Evolutionary conservation across 2,797 vertebrate genomes (phyloP), one percentile per base, ranked within the genome.

Genomic region (Argentina silus): DNA sequence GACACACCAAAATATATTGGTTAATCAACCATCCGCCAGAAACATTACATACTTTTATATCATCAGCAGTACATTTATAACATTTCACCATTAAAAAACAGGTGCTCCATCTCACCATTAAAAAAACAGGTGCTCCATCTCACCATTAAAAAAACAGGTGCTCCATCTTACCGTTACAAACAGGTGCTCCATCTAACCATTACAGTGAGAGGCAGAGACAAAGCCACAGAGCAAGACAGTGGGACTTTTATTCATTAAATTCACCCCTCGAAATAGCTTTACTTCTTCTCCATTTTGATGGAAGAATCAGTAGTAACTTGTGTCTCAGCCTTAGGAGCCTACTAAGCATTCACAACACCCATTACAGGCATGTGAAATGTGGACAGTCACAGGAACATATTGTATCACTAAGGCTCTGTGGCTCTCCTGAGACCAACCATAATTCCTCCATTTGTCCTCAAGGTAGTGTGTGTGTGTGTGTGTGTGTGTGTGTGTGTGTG

Each of bases 351-450:
- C 7, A 63, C 7, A 23, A 47, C 11, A 36, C 47, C 36, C 11
- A 17, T 63, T n/a, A 45, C 47, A 63, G n/a, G 60, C 50, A 69
- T 59, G 43, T 55, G 73, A 63, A 21, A 9, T 51, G 56, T 2
- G 8, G 67, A 27, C 14, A 27, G 27, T 23, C 51, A 43, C 36
- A 6, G 44, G 65, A 23, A 57, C 27, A 23, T 57, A 44, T 44
- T n/a, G 27, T 36, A 36, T 36, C 27, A 23, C 48, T 19, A 19
- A 19, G n/a, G 4, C 23, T 63, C 48, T 10, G 12, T 6, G 48
- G 59, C 45, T 61, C 23, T 64, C 64, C 56, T 36, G 56, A 65
- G 23, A 60, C 60, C 64, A 48, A 36, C 14, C 55, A 21, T 73
- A 43, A 53, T 51, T 56, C 23, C 23, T 1, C 64, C 21, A 9